Evolutionary conservation across 1,140 invertebrate genomes (phyloP), one percentile per base, ranked within the genome.

Genomic region (Drosophila pallidifrons): DNA sequence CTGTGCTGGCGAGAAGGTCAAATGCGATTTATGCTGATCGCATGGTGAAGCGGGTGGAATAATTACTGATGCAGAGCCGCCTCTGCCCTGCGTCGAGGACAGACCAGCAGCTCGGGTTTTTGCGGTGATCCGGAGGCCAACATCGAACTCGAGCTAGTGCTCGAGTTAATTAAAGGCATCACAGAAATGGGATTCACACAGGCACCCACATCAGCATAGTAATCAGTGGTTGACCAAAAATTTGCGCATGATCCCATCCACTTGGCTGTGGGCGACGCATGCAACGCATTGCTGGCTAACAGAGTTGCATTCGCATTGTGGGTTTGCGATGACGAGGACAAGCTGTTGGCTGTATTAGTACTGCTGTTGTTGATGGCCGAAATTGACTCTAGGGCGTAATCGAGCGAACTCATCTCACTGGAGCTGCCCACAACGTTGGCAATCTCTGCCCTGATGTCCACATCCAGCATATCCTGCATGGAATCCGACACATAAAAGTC

Each of bases 381-480:
- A 38, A 91, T 88, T 6, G 83, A 74, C 28, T 92, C 91, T 8
- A 91, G 75, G 5, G 87, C 79, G 45, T 92, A 79, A 46, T 92
- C 91, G 30, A 92, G 75, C 5, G 90, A 85, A 30, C 94, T 93
- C 91, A 95, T 94, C 82, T 95, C 95, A 79, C 93, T 94, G 55
- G 94, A 94, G 30, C 95, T 95, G 55, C 95, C 95, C 46, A 97
- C 94, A 47, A 96, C 95, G 58, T 95, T 95, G 45, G 96, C 96
- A 73, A 97, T 96, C 90, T 97, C 96, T 54, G 95, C 95, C 79
- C 97, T 96, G 30, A 97, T 97, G 87, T 97, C 96, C 82, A 96
- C 95, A 83, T 95, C 96, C 67, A 97, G 94, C 95, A 97, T 97
- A 81, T 95, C 94, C 85, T 96, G 96, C 86, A 96, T 94, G 7